Evolutionary conservation across 1,140 invertebrate genomes (phyloP), one percentile per base, ranked within the genome.

Genomic region (Neotoxoptera formosana): DNA sequence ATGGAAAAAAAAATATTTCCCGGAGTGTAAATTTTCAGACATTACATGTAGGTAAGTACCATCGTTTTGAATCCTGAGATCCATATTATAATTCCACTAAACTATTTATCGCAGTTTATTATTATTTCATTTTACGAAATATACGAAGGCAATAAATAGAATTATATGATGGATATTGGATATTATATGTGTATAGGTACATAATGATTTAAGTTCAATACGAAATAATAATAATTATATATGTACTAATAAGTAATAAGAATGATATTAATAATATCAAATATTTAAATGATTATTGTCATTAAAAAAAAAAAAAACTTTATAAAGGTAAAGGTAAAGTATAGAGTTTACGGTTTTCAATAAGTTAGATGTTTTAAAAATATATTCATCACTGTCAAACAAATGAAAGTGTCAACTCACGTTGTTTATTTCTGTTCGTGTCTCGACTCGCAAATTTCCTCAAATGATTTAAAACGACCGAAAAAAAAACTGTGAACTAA

Each of bases 321-420:
- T n/a, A n/a, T n/a, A n/a, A n/a, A n/a, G n/a, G n/a, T n/a, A n/a
- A n/a, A n/a, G n/a, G n/a, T n/a, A n/a, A n/a, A n/a, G n/a, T n/a
- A n/a, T 53, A 53, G 17, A 20, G 2, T 84, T 84, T 84, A 48
- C 7, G 3, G 11, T 17, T 30, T 87, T 87, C 45, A 87, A 87
- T 87, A 45, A 48, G 45, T 47, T 47, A n/a, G 84, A 20, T 34
- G 25, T 47, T 47, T 87, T 87, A 87, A 87, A 87, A 87, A 87
- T 47, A 87, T 47, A 48, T 87, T 86, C 41, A 76, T 81, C 81
- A 86, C 41, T n/a, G 84, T 47, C 45, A 86, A 47, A 45, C 81
- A 36, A 47, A 84, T 84, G 21, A 36, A 83, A 45, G 6, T 86
- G 83, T 86, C 36, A 86, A 30, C 23, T 86, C 83, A 25, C 25